Conservation (phyloP, 1,140 invertebrate genomes). For the Cardiocondyla obscurior region DNA sequence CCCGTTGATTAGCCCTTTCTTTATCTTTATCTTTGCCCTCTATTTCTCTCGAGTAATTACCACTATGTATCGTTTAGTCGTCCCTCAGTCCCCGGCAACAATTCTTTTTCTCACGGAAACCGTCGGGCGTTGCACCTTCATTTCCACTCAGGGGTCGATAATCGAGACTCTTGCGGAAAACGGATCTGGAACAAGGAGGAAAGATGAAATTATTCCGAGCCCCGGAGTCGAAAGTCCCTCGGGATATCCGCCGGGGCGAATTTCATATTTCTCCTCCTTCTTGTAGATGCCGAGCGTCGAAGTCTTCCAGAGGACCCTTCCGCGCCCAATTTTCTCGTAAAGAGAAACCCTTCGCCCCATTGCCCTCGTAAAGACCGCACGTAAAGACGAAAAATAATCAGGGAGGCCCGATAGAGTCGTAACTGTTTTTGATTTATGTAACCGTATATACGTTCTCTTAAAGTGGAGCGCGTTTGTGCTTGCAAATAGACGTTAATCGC, state of each 20-base stretch:
- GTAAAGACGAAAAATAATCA: constrained; percentile 65
- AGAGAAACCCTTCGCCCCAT: constrained; percentile 58
- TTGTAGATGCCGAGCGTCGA: constrained; percentile 43
- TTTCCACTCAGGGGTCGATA: constrained; percentile 34
- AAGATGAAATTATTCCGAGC: constrained; percentile 62
- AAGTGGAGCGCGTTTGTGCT: constrained; percentile 18
- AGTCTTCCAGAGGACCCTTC: constrained; percentile 51
- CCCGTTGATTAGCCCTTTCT: constrained; percentile 17
- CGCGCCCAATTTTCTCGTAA: constrained; percentile 66
- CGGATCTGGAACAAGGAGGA: constrained; percentile 41
- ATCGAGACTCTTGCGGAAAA: constrained; percentile 28
- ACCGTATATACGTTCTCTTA: not conserved
- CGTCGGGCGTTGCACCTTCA: constrained; percentile 45
- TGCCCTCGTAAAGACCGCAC: constrained; percentile 54
- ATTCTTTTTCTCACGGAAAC: constrained; percentile 40
- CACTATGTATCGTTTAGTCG: constrained; percentile 49
- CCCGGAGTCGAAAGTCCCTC: constrained; percentile 57
- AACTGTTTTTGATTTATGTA: constrained; percentile 58
- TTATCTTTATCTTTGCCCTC: constrained; percentile 21
- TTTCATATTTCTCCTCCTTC: constrained; percentile 66
- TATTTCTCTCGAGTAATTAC: constrained; percentile 37
- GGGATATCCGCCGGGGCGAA: constrained; percentile 50
- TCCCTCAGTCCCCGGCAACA: constrained; percentile 30
- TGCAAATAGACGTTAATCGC: constrained; percentile 18
- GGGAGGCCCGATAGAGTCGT: constrained; percentile 54